phyloP scores from a whole-genome alignment of 2,797 vertebrate genomes.

The Tapera naevia region DNA sequence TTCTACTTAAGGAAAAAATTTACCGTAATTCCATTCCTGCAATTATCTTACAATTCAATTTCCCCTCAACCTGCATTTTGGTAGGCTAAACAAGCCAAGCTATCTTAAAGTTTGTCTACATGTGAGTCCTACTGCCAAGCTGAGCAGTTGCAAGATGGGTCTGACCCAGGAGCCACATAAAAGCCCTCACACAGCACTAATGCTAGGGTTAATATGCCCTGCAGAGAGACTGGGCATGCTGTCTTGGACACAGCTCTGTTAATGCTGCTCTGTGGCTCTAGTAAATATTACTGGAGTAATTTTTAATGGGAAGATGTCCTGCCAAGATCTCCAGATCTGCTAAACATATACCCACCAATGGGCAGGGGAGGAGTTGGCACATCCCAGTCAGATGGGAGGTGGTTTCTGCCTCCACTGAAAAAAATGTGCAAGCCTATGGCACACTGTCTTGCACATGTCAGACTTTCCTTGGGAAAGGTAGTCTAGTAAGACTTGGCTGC shows the following conservation, averaged over 20 bases:
- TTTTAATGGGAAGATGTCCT: not conserved
- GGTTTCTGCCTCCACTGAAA: not conserved
- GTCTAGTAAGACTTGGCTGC: not conserved
- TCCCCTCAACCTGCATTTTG: constrained; percentile 7
- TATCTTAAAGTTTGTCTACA: not conserved
- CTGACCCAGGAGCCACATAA: not conserved
- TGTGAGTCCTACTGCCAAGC: not conserved
- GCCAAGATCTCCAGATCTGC: not conserved
- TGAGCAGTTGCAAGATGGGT: not conserved
- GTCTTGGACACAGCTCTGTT: not conserved
- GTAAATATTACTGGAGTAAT: not conserved
- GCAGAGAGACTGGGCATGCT: not conserved
- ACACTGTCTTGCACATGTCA: accelerated
- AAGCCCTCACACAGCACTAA: not conserved
- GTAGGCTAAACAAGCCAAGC: constrained; percentile 15
- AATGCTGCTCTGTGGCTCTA: not conserved
- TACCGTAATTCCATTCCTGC: constrained; percentile 12
- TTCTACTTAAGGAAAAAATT: constrained; percentile 38
- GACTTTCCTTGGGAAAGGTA: not conserved
- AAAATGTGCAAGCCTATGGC: accelerated
- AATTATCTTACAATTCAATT: constrained; percentile 24
- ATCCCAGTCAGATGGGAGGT: not conserved
- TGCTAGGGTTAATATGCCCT: not conserved
- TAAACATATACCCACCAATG: not conserved
- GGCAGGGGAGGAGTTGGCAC: not conserved